Evolutionary conservation across 2,113 vertebrate genomes (phyloP), one percentile per base, ranked within the genome.

Genomic region (Nymphicus hollandicus): DNA sequence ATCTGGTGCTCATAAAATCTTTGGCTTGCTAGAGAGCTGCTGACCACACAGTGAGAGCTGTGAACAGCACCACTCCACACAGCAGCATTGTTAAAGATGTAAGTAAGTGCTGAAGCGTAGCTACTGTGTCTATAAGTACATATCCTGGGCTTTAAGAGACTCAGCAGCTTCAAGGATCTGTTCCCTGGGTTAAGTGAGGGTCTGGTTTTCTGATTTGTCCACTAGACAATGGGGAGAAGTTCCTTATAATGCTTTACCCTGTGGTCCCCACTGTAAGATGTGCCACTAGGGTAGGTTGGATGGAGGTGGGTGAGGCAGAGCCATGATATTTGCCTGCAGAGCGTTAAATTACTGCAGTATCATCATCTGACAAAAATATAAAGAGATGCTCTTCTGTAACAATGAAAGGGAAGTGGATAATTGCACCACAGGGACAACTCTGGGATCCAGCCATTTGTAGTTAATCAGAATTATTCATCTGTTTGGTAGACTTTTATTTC

Each of bases 401-500:
- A 72, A 16, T 4, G 70, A 88, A 64, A 39, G n/a, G 29, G 64
- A 73, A 89, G 44, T 29, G 35, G 47, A 72, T 87, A 74, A 81
- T 74, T 85, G 74, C 29, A 93, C 89, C 53, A 53, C 18, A 53
- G 87, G 47, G 41, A 77, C 69, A 92, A 53, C 46, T 63, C 49
- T 92, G 91, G 89, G 44, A 91, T 89, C n/a, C 46, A 89, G 60
- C 43, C 89, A 93, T 97, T 97, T 94, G 64, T 66, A 93, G 65
- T 80, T 95, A 94, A 97, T 96, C 85, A 83, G 91, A 97, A 97
- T 97, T 96, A 96, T 94, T 96, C 7, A 41, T 96, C 85, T 95
- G 66, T 96, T 97, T 96, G 86, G 80, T 94, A 97, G 97, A 96
- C 79, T 95, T 95, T 89, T 95, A 93, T 83, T 97, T 96, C 94